Conservation (phyloP, 1,140 invertebrate species). For the Conopomorpha cramerella region DNA sequence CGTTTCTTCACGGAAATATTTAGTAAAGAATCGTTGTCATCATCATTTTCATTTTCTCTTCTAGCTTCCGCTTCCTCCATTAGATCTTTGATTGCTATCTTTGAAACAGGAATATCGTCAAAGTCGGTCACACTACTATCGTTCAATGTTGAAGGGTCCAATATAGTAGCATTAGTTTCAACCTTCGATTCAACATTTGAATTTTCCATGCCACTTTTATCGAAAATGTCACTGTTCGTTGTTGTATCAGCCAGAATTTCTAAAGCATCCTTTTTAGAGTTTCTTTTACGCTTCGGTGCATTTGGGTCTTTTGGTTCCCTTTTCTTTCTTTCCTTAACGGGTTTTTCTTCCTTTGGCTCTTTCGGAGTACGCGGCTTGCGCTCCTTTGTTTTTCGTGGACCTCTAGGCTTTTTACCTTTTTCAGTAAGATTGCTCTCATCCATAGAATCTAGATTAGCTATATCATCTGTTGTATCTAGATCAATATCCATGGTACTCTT, state of each 20-base stretch:
- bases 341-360: slow-evolving; percentile 71
- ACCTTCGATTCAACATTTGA: slow-evolving; percentile 26
- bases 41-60: slow-evolving; percentile 62
- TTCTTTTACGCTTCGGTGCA: slow-evolving; percentile 62
- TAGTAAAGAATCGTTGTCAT: slow-evolving; percentile 58
- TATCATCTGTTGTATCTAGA: slow-evolving; percentile 63
- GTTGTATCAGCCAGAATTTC: slow-evolving; percentile 47
- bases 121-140: slow-evolving; percentile 67
- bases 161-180: slow-evolving; percentile 18
- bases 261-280: slow-evolving; percentile 50
- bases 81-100: slow-evolving; percentile 63
- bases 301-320: slow-evolving; percentile 70
- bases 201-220: slow-evolving; percentile 50
- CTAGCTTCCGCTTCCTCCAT: slow-evolving; percentile 60
- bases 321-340: slow-evolving; percentile 67
- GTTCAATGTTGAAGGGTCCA: slow-evolving; percentile 31
- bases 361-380: slow-evolving; percentile 78
- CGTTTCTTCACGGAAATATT: slow-evolving; percentile 51
- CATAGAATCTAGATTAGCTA: slow-evolving; percentile 59
- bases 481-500: slow-evolving; percentile 68
- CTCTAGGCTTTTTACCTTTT: slow-evolving; percentile 67
- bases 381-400: slow-evolving; percentile 68
- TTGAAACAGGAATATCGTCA: slow-evolving; percentile 67
- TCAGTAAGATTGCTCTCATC: slow-evolving; percentile 39
- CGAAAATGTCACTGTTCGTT: slow-evolving; percentile 37